A percentile compares a stretch with the other conserved stretches of the same genome.
Conservation (phyloP, 2,797 vertebrate genomes). For the Myiotriccus ornatus region DNA sequence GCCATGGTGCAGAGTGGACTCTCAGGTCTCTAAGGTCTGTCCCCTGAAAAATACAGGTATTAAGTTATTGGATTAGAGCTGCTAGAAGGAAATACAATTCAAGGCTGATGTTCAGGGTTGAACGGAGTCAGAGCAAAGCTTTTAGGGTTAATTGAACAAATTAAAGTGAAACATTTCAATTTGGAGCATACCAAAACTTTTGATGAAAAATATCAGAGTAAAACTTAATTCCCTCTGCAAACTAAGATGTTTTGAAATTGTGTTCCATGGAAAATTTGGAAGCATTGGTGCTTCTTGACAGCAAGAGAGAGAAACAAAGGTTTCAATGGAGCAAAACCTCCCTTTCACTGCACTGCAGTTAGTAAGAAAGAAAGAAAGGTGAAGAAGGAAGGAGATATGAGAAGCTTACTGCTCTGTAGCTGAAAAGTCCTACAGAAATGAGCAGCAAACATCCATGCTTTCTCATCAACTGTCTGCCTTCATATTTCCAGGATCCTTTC, state of each 20-base stretch:
- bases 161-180: not conserved
- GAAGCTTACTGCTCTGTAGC: not conserved
- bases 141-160: constrained; percentile 9
- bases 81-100: not conserved
- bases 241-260: not conserved
- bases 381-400: not conserved
- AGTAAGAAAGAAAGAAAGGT: not conserved
- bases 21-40: not conserved
- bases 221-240: not conserved
- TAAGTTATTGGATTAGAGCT: not conserved
- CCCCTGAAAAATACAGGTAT: not conserved
- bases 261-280: not conserved
- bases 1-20: not conserved
- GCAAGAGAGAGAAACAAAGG: not conserved
- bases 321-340: not conserved
- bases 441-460: not conserved
- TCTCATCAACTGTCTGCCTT: not conserved
- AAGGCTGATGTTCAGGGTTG: not conserved
- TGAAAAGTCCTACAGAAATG: not conserved
- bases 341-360: not conserved
- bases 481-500: not conserved
- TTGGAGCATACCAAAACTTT: not conserved
- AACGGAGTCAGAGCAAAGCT: not conserved
- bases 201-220: not conserved
- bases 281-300: not conserved